Evolutionary conservation across 2,888 invertebrate genomes (phyloP).

Genomic region (Acanthacorydalis orientalis): DNA sequence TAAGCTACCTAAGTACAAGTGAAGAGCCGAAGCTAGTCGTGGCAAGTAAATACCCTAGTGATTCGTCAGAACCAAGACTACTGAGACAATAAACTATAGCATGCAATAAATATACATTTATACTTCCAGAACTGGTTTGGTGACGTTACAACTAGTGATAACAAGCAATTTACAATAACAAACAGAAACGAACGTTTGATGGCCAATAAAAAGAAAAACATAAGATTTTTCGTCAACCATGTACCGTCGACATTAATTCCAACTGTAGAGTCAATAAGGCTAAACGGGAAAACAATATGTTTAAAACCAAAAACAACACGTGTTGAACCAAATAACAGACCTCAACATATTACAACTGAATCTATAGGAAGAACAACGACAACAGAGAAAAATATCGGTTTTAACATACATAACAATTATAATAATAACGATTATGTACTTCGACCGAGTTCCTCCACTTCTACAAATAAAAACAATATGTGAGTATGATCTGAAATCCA

Average conservation of each 20-base stretch:
- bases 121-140: constrained; percentile 36
- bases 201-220: constrained; percentile 30
- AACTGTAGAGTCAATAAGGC: constrained; percentile 25
- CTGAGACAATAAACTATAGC: no score
- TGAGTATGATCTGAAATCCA: no score
- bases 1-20: no score
- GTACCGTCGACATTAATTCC: constrained; percentile 28
- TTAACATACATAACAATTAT: no score
- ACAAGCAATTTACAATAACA: constrained; percentile 35
- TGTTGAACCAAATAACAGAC: no score
- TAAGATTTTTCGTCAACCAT: constrained; percentile 36
- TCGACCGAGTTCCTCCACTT: no score
- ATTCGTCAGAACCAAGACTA: no score
- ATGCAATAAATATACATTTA: not conserved
- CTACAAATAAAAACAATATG: no score
- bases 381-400: not conserved
- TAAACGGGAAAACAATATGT: constrained; percentile 38
- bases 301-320: not conserved
- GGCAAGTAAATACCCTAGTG: no score
- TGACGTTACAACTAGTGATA: constrained; percentile 33
- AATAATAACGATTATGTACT: no score
- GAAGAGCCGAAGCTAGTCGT: no score
- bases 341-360: not conserved
- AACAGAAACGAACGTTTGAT: constrained; percentile 33
- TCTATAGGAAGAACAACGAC: not conserved